Conservation (phyloP, 2,888 invertebrate species). For the Argyresthia goedartella region DNA sequence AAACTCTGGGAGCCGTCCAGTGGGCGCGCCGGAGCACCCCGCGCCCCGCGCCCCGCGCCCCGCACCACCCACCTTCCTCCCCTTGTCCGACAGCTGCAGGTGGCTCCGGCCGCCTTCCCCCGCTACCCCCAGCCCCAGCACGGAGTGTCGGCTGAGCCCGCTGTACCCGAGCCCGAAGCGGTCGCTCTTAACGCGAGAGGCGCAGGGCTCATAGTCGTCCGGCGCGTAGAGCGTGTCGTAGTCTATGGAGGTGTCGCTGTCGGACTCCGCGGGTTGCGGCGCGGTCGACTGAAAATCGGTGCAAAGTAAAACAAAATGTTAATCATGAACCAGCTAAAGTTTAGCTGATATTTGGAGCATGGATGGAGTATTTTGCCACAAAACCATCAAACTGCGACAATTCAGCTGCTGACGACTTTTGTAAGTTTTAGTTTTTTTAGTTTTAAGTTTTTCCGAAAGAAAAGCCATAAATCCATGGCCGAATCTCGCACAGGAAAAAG, state of each 20-base stretch:
- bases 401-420: too few species aligned
- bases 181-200: slow-evolving; percentile 82
- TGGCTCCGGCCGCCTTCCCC: slow-evolving; percentile 40
- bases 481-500: too few species aligned
- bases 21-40: too few species aligned
- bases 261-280: slow-evolving; percentile 23
- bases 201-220: slow-evolving; percentile 83
- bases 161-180: slow-evolving; percentile 84
- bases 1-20: too few species aligned
- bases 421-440: too few species aligned
- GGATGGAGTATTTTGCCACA: too few species aligned
- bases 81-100: slow-evolving; percentile 54
- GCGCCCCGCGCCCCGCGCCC: too few species aligned
- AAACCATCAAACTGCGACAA: too few species aligned
- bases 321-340: too few species aligned
- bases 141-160: slow-evolving; percentile 77
- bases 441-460: too few species aligned
- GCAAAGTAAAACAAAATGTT: slow-evolving; percentile 8
- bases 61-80: slow-evolving; percentile 51
- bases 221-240: slow-evolving; percentile 79
- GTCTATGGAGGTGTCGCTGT: slow-evolving; percentile 61
- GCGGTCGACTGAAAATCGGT: slow-evolving; percentile 24
- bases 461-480: too few species aligned
- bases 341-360: too few species aligned
- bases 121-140: slow-evolving; percentile 57